These are phyloP conservation scores for Sandelia bainsii DNA, from an alignment of 2,797 vertebrate genomes.

Conservation along the genomic window DNA sequence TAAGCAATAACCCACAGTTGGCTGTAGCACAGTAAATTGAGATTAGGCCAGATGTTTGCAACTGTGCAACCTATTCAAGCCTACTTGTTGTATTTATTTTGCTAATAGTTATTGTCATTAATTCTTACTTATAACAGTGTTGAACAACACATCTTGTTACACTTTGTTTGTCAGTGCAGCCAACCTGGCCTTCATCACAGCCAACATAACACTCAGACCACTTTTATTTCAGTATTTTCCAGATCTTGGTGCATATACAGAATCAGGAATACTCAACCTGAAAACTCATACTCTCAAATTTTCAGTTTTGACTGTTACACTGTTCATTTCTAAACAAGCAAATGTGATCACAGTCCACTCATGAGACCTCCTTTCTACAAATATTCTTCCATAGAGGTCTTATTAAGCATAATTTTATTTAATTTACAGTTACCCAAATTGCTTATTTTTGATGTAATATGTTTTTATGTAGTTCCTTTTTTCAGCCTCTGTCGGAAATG, in stretches of 20 bases:
- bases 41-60: not conserved
- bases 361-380: not conserved
- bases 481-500: too few species aligned
- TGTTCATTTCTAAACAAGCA: not conserved
- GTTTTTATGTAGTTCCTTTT: too few species aligned
- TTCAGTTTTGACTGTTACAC: not conserved
- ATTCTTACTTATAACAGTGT: not conserved
- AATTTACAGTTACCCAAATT: not conserved
- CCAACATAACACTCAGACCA: too few species aligned
- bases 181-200: too few species aligned
- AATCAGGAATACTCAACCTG: too few species aligned
- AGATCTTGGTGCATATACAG: too few species aligned
- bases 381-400: not conserved
- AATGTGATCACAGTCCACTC: not conserved
- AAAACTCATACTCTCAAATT: too few species aligned
- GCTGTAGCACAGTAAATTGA: not conserved
- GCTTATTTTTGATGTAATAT: too few species aligned
- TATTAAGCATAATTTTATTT: not conserved
- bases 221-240: too few species aligned
- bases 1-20: conserved; percentile 3
- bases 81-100: conserved; percentile 2
- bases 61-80: not conserved
- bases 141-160: not conserved
- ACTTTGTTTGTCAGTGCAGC: too few species aligned
- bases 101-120: not conserved